Percentiles rank a stretch among this genome's conserved stretches.
Conservation (phyloP, 2,888 invertebrate species). For the Cephonodes hylas region DNA sequence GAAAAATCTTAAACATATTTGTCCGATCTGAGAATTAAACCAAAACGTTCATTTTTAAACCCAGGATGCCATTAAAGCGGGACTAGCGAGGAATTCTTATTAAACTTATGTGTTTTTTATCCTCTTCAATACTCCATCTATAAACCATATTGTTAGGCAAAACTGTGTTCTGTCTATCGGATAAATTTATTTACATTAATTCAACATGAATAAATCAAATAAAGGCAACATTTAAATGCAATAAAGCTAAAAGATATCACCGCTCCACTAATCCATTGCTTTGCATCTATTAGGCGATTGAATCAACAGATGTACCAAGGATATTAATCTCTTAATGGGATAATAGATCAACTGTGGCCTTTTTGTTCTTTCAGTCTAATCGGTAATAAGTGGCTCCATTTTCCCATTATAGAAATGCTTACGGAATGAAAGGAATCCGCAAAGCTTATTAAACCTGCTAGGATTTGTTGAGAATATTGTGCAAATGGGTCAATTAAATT, state of each 20-base stretch:
- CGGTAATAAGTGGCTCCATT: background rate
- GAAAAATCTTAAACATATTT: no score
- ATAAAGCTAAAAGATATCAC: background rate
- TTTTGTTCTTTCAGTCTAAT: background rate
- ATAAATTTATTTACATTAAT: no score
- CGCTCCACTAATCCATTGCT: background rate
- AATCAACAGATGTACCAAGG: background rate
- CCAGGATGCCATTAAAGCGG: no score
- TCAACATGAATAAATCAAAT: background rate
- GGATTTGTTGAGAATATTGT: no score
- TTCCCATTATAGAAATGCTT: constrained; percentile 11
- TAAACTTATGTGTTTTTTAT: no score
- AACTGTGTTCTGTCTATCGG: no score
- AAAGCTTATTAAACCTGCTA: background rate
- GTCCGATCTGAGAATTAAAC: no score
- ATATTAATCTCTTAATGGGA: constrained; percentile 9
- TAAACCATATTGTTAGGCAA: no score
- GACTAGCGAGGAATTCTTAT: no score
- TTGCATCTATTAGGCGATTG: background rate
- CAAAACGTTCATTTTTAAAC: no score
- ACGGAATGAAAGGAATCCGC: background rate
- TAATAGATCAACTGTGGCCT: background rate
- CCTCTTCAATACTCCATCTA: no score
- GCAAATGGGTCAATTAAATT: no score
- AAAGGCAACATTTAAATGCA: background rate